Evolutionary conservation across 2,888 invertebrate genomes (phyloP).

Genomic region (Anorthoa munda): DNA sequence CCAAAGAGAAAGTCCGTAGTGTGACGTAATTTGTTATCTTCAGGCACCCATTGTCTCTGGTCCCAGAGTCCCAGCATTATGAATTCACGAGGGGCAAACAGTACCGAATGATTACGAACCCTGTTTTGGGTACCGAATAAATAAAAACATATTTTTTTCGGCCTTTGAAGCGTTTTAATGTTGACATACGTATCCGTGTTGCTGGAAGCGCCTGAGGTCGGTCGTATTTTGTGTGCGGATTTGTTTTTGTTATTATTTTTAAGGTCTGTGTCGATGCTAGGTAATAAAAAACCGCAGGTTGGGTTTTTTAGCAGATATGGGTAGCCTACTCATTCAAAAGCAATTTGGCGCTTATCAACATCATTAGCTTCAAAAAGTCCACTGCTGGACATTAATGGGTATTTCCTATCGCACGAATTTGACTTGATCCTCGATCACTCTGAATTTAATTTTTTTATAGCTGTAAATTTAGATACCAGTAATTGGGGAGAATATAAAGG

Average conservation of each 20-base stretch:
- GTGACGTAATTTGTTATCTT: conserved; percentile 56
- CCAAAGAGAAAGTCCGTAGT: conserved; percentile 21
- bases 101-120: conserved; percentile 59
- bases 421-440: background rate
- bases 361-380: too few species aligned
- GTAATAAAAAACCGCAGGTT: conserved; percentile 7
- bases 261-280: background rate
- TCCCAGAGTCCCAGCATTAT: conserved; percentile 50
- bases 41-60: conserved; percentile 48
- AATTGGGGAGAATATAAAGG: too few species aligned
- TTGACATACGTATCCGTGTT: conserved; percentile 34
- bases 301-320: background rate
- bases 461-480: too few species aligned
- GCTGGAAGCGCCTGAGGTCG: conserved; percentile 26
- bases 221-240: conserved; percentile 25
- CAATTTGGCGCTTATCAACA: background rate
- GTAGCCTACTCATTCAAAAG: background rate
- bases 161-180: conserved; percentile 43
- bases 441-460: too few species aligned
- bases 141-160: conserved; percentile 43
- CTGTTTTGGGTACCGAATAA: conserved; percentile 50
- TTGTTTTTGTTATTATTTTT: conserved; percentile 33
- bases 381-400: background rate
- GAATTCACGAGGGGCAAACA: conserved; percentile 58
- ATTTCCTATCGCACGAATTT: background rate